These are phyloP conservation scores for Micronycteris hirsuta DNA, from an alignment of 2,113 vertebrate genomes.

Conservation along the genomic window DNA sequence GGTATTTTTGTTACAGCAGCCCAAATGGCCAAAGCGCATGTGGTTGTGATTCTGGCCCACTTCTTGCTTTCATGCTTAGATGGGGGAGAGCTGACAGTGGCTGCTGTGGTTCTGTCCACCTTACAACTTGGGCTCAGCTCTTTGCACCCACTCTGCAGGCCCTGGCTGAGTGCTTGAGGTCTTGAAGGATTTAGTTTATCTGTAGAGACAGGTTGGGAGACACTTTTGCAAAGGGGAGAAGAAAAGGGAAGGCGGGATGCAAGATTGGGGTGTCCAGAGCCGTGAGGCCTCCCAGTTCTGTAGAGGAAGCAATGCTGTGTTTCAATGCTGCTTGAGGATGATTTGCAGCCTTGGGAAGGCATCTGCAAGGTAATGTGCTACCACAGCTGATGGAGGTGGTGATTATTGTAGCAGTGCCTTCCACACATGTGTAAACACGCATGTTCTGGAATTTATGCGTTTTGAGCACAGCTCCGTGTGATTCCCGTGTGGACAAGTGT, in stretches of 20 bases:
- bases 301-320: not conserved
- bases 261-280: not conserved
- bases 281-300: no score
- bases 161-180: not conserved
- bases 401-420: no score
- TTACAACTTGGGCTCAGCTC: not conserved
- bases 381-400: accelerated
- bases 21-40: not conserved
- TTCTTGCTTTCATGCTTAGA: no score
- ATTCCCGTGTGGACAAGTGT: no score
- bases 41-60: no score
- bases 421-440: no score
- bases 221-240: not conserved
- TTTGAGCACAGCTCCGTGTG: no score
- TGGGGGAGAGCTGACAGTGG: no score
- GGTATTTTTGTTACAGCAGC: not conserved
- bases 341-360: not conserved
- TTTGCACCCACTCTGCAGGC: not conserved
- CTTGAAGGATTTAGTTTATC: not conserved
- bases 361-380: not conserved
- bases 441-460: no score
- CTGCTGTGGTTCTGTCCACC: not conserved
- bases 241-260: not conserved
- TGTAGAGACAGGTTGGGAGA: not conserved
- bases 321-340: not conserved